Base-by-base conservation (phyloP, 2,797 vertebrate genomes). In the Aldrovandia affinis region DNA sequence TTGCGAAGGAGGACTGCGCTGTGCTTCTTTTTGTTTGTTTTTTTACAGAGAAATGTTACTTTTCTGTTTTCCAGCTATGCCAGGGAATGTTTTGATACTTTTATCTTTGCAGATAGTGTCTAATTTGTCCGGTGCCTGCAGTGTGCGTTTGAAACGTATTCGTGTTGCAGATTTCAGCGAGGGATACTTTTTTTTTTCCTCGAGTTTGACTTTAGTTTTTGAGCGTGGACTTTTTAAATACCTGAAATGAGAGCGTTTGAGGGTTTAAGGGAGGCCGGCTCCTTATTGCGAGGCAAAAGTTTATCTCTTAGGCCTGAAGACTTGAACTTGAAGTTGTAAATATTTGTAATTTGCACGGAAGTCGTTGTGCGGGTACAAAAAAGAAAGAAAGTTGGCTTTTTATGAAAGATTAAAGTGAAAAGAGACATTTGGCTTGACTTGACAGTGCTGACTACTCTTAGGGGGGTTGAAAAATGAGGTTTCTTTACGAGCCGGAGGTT, bases 1-100 rank as follows among this genome's bases (percentile, higher is more conserved):
- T 75, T 89, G 85, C 87, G 88, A 85, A 47, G 65, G 77, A 59
- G 50, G 36, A 42, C 28, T 57, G 55, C 77, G 28, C n/a, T 63
- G 57, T 61, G 54, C 70, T 70, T 65, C 44, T 82, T 15, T 82
- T 52, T 22, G 28, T 36, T 52, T 83, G 84, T 83, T 86, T 82
- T 85, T 86, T 59, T 14, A 14, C 44, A 63, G 10, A 81, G 42
- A 73, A 55, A 82, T 50, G 50, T 52, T 15, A 52, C 44, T 82
- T 82, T 82, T n/a, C 59, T 82, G 44, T 28, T 68, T 52, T 54
- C 6, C 15, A 61, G 28, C n/a, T 50, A 2, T 70, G 39, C n/a
- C 42, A 36, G 28, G 22, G 18, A 81, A 44, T 61, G n/a, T 47
- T 47, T 81, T 33, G 9, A 59, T 81, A 81, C 54, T 81, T 81